phyloP scores from a whole-genome alignment of 2,888 invertebrate genomes.

The Acanthosepion pharaonis region DNA sequence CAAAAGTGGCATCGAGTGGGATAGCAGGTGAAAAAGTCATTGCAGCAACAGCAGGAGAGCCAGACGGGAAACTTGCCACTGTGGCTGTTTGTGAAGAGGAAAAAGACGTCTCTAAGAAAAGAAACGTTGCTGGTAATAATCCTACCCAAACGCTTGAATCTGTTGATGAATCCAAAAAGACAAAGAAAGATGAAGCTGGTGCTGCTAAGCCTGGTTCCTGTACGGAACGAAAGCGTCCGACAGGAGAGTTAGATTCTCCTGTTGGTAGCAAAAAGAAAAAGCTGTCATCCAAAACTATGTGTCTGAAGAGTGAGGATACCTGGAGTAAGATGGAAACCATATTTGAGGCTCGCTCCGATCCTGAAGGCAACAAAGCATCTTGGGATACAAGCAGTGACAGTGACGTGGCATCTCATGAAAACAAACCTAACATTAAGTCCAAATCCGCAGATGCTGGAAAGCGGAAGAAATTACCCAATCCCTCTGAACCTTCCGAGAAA shows the following conservation, averaged over 20 bases:
- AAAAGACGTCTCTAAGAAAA: conserved; percentile 38
- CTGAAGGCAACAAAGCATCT: conserved; percentile 65
- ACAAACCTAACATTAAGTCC: conserved; percentile 54
- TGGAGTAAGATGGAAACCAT: conserved; percentile 68
- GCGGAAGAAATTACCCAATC: not conserved
- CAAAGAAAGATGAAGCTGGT: conserved; percentile 55
- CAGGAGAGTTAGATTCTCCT: conserved; percentile 42
- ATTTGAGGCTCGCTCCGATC: conserved; percentile 59
- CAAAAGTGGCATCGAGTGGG: conserved; percentile 1
- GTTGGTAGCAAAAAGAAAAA: conserved; percentile 38
- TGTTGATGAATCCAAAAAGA: conserved; percentile 54
- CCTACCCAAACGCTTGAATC: conserved; percentile 48
- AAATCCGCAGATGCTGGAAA: conserved; percentile 50
- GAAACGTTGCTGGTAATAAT: not conserved
- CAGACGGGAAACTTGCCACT: not conserved
- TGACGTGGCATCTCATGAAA: conserved; percentile 61
- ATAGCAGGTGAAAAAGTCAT: not conserved
- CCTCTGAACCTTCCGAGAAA: not conserved
- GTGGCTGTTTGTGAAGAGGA: conserved; percentile 23
- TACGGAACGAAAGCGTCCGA: not conserved
- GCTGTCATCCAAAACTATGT: not conserved
- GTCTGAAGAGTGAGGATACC: conserved; percentile 55
- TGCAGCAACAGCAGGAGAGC: not conserved
- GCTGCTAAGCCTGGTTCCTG: conserved; percentile 50
- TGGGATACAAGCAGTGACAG: conserved; percentile 71